Evolutionary conservation across 2,113 vertebrate genomes (phyloP).

Genomic region (Ornithorhynchus anatinus): DNA sequence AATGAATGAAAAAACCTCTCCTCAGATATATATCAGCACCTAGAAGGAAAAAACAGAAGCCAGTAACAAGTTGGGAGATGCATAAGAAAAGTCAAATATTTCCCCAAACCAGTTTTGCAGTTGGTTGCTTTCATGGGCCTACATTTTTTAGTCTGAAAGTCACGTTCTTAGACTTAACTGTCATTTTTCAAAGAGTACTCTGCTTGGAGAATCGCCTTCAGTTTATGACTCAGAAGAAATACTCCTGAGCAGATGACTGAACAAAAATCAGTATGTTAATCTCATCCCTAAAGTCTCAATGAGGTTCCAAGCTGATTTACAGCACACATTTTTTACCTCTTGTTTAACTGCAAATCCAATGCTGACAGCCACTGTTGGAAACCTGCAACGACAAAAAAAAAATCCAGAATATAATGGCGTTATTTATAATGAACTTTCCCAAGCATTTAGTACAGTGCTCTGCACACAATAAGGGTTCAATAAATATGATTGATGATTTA

Average conservation of each 20-base stretch:
- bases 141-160: not conserved
- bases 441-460: no score
- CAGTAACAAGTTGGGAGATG: not conserved
- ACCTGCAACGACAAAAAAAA: slow-evolving; percentile 66
- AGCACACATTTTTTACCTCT: slow-evolving; percentile 75
- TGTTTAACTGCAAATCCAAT: slow-evolving; percentile 87
- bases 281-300: not conserved
- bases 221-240: not conserved
- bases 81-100: not conserved
- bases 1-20: no score
- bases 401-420: no score
- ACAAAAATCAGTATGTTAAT: slow-evolving; percentile 11
- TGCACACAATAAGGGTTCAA: no score
- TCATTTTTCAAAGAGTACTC: not conserved
- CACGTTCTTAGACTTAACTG: not conserved
- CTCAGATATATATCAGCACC: no score
- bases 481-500: no score
- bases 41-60: not conserved
- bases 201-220: not conserved
- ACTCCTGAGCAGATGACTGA: not conserved
- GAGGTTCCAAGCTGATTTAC: slow-evolving; percentile 9
- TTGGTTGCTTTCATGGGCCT: not conserved
- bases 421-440: no score
- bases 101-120: not conserved
- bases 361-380: slow-evolving; percentile 87